Evolutionary conservation across 2,888 invertebrate species (phyloP), one percentile per base, ranked within the genome.

Genomic region (Helleia helle): DNA sequence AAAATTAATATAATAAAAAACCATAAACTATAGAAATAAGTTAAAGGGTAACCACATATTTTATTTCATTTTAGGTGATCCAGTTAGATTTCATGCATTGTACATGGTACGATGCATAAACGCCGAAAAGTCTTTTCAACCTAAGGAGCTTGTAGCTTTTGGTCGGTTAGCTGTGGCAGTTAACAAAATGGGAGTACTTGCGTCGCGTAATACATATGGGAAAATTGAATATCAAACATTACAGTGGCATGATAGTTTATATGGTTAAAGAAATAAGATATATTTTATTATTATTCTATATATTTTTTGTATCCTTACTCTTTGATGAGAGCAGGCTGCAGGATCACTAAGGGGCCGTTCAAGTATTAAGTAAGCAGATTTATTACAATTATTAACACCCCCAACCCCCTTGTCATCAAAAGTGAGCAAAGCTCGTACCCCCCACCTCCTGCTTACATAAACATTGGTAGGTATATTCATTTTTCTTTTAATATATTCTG

Each of bases 131-230:
- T 53, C 56, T 5, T 66, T 90, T 24, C 69, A 83, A 9, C 80
- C 90, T 1, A 57, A 72, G 28, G 87, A 88, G 50, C 59, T 94
- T 11, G 88, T 93, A 4, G 83, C 90, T 1, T 89, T 90, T 63
- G 92, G 91, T 28, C 86, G 95, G 48, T 67, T 95, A 22, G 91
- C 92, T 3, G 91, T 91, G 4, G 88, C 89, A 50, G 94, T 94
- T 0, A 92, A 92, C 62, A 95, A 95, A 75, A 81, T 89, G 48
- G 89, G 91, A 41, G 86, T 94, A 3, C 74, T 93, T 48, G 93
- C 92, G 6, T 88, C 87, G 54, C 49, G 79, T 41, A 71, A 86
- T 57, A 54, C 63, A 40, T 54, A 70, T 49, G 64, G 68, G 30
- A 59, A 64, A 52, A 65, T 88, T 5, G 67, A 72, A 52, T 90